These are phyloP conservation scores for Characodon lateralis DNA, from an alignment of 2,797 vertebrate species.

Conservation along the genomic window DNA sequence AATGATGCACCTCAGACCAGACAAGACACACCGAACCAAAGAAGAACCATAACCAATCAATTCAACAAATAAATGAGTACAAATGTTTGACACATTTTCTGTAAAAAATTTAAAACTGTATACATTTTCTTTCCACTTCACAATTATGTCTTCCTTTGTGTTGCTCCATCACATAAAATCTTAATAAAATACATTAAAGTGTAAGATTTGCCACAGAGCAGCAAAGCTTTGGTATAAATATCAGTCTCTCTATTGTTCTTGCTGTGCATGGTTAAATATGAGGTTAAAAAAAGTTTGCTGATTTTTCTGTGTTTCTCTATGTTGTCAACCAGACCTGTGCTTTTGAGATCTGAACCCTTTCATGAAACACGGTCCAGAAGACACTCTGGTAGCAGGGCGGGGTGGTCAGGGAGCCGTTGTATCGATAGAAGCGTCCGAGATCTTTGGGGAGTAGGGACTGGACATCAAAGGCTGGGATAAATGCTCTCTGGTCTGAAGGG, in stretches of 20 bases:
- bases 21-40: too few species aligned
- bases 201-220: background rate
- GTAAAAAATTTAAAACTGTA: background rate
- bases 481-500: conserved; percentile 79
- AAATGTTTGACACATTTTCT: background rate
- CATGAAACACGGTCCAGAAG: conserved; percentile 90
- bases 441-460: conserved; percentile 84
- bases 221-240: background rate
- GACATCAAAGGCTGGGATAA: conserved; percentile 87
- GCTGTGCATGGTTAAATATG: background rate
- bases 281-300: background rate
- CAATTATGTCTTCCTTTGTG: background rate
- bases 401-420: conserved; percentile 93
- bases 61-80: background rate
- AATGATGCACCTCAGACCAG: too few species aligned
- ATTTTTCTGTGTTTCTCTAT: background rate
- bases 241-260: background rate
- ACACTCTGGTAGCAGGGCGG: conserved; percentile 91
- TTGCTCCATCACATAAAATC: background rate
- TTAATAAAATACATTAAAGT: background rate
- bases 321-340: conserved; percentile 81
- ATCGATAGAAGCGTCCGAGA: conserved; percentile 87
- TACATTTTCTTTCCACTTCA: background rate
- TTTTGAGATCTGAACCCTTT: conserved; percentile 85
- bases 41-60: too few species aligned